Conservation (phyloP, 2,113 vertebrate genomes). For the Diadophis punctatus region DNA sequence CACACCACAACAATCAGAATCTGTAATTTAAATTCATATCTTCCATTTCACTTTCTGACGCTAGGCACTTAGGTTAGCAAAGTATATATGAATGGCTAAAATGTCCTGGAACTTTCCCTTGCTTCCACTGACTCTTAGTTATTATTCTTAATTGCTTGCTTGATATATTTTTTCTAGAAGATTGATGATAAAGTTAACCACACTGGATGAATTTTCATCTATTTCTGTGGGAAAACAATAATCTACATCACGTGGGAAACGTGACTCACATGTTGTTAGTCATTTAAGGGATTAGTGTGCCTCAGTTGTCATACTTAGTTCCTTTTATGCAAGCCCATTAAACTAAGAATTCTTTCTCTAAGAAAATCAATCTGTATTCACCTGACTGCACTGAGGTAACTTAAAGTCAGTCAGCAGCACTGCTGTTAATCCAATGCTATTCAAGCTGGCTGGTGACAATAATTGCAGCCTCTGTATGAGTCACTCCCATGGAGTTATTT, state of each 20-base stretch:
- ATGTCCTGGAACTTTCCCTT: not conserved
- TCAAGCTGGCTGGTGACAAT: not conserved
- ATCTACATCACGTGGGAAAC: not conserved
- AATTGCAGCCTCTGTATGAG: not conserved
- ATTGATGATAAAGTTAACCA: not conserved
- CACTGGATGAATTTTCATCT: not conserved
- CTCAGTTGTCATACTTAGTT: not conserved
- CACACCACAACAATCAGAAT: not conserved
- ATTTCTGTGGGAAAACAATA: not conserved
- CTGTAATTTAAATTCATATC: not conserved
- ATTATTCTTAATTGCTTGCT: not conserved
- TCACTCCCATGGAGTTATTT: not conserved
- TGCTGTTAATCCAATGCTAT: not conserved
- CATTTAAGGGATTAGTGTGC: not conserved
- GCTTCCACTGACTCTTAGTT: not conserved
- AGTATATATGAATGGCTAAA: not conserved
- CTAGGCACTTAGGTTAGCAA: not conserved
- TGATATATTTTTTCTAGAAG: not conserved
- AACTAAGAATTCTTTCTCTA: not conserved
- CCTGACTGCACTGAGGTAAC: not conserved
- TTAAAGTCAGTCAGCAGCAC: not conserved
- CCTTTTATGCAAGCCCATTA: not conserved
- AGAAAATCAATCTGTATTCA: not conserved
- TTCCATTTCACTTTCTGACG: not conserved
- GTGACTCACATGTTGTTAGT: not conserved